Conservation (phyloP, 2,888 invertebrate genomes). For the Petrophora chlorosata region DNA sequence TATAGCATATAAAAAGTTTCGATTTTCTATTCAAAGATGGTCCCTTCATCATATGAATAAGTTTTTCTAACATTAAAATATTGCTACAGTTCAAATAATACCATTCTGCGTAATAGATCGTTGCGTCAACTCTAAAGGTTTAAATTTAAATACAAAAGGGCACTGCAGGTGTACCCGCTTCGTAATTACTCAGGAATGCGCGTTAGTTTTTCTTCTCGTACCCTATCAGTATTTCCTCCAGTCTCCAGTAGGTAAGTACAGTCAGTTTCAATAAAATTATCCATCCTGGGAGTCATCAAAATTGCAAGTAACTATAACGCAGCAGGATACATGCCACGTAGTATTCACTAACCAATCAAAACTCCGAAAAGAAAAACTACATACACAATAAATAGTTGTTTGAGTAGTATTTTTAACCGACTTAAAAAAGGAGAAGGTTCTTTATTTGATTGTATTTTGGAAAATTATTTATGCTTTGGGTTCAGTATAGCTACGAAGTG, state of each 20-base stretch:
- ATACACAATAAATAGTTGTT: too few relatives aligned
- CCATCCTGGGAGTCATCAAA: too few relatives aligned
- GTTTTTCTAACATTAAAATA: background rate
- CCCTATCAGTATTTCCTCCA: constrained; percentile 2
- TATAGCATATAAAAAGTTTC: background rate
- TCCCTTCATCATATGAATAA: background rate
- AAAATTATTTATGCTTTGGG: too few relatives aligned
- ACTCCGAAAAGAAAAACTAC: too few relatives aligned
- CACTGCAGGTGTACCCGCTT: constrained; percentile 17
- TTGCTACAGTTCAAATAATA: constrained; percentile 39
- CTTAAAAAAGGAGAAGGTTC: too few relatives aligned
- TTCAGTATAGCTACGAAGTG: too few relatives aligned
- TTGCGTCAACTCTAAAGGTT: constrained; percentile 23
- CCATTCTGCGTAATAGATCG: constrained; percentile 15
- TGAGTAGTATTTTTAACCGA: too few relatives aligned
- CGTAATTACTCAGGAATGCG: constrained; percentile 16
- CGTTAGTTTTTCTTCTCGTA: constrained; percentile 14
- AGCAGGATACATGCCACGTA: too few relatives aligned
- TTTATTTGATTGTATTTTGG: too few relatives aligned
- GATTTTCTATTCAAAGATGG: background rate
- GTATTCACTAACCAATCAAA: too few relatives aligned
- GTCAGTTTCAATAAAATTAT: too few relatives aligned
- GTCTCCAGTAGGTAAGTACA: background rate
- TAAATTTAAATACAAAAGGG: constrained; percentile 17
- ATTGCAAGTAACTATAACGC: too few relatives aligned